These are phyloP conservation scores for Ophiodon elongatus DNA, from an alignment of 2,113 vertebrate genomes.

Conservation along the genomic window DNA sequence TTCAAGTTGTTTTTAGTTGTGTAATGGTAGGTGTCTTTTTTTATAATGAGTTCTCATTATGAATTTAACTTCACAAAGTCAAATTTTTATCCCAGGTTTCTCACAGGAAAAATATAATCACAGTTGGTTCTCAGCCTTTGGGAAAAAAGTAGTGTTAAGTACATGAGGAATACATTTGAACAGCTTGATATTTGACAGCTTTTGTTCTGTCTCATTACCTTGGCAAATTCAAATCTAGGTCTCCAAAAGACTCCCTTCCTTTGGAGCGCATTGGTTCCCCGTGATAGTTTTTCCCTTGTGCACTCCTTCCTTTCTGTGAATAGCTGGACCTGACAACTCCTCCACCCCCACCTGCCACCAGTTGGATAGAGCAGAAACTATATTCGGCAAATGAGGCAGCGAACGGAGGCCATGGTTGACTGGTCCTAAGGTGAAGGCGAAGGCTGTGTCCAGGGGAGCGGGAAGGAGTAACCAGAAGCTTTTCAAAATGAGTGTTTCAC, in stretches of 20 bases:
- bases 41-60: slow-evolving; percentile 12
- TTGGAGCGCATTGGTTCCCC: slow-evolving; percentile 38
- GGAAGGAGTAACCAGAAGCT: slow-evolving; percentile 37
- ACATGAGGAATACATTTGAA: slow-evolving; percentile 67
- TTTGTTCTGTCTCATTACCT: slow-evolving; percentile 80
- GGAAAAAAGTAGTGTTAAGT: slow-evolving; percentile 48
- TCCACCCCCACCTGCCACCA: slow-evolving; percentile 67
- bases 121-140: slow-evolving; percentile 27
- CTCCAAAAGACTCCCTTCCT: slow-evolving; percentile 55
- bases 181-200: slow-evolving; percentile 70
- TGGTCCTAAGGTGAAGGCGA: slow-evolving; percentile 62
- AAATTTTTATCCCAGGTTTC: slow-evolving; percentile 20
- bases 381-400: slow-evolving; percentile 76
- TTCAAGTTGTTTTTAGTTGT: slow-evolving; percentile 3
- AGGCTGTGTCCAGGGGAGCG: slow-evolving; percentile 52
- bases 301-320: slow-evolving; percentile 47
- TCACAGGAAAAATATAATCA: slow-evolving; percentile 37
- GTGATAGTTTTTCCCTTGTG: slow-evolving; percentile 49
- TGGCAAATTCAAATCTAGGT: slow-evolving; percentile 72
- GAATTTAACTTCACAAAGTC: slow-evolving; percentile 19
- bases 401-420: slow-evolving; percentile 63
- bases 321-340: slow-evolving; percentile 63
- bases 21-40: neutral
- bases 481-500: slow-evolving; percentile 55
- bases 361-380: slow-evolving; percentile 75